Percentiles rank a stretch among this genome's conserved stretches.
These are phyloP conservation scores for Piprites chloris DNA, from an alignment of 2,113 vertebrate species.

Conservation along the genomic window DNA sequence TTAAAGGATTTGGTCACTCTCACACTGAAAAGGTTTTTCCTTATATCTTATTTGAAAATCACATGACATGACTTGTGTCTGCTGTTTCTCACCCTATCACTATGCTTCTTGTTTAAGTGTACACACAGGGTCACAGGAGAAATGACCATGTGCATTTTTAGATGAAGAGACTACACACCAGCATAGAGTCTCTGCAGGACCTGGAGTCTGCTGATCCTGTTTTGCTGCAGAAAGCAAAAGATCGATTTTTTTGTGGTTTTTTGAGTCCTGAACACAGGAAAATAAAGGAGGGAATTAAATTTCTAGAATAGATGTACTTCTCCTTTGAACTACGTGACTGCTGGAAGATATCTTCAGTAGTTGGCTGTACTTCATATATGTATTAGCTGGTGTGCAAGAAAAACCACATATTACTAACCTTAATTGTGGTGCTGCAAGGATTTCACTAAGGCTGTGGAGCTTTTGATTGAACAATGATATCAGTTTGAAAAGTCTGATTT, in stretches of 20 bases:
- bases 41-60: neutral
- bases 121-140: neutral
- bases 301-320: neutral
- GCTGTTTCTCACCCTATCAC: neutral
- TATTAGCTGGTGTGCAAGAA: neutral
- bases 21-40: neutral
- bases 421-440: neutral
- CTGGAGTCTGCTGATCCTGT: neutral
- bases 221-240: neutral
- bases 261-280: neutral
- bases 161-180: neutral
- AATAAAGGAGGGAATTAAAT: neutral
- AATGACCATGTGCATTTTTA: neutral
- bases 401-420: neutral
- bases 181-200: neutral
- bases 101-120: neutral
- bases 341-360: neutral
- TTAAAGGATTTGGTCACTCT: neutral
- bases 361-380: neutral
- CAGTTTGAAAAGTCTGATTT: neutral
- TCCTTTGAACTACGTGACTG: neutral
- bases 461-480: neutral
- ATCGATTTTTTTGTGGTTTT: fast-evolving
- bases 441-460: neutral
- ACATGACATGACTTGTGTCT: neutral